Evolutionary conservation across 1,140 invertebrate genomes (phyloP).

Genomic region (Caenorhabditis remanei): DNA sequence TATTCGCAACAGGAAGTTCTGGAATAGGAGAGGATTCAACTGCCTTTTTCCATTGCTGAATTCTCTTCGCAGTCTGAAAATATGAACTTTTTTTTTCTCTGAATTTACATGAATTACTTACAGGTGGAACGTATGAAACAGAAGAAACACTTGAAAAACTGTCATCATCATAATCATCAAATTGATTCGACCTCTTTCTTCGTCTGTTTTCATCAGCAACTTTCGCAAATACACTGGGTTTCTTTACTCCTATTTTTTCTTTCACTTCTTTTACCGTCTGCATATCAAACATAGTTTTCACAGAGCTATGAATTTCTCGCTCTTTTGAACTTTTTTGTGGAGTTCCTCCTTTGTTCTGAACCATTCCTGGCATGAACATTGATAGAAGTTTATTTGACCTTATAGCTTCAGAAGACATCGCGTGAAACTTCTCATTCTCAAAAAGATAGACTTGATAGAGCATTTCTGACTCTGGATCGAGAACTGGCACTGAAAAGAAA

Average conservation of each 20-base stretch:
- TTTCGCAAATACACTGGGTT: neutral
- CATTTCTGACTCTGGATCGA: conserved; percentile 38
- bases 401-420: conserved; percentile 10
- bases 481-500: conserved; percentile 33
- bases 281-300: neutral
- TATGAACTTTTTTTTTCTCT: neutral
- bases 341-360: neutral
- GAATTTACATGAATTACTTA: neutral
- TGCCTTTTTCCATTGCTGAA: conserved; percentile 16
- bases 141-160: neutral
- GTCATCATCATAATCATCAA: neutral
- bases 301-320: neutral
- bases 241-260: neutral
- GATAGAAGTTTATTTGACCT: neutral
- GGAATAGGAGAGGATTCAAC: neutral
- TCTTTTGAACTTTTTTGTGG: neutral
- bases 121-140: neutral
- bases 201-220: neutral
- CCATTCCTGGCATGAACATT: neutral
- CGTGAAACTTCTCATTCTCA: neutral
- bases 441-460: conserved; percentile 22
- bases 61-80: conserved; percentile 29
- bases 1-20: neutral
- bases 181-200: neutral
- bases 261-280: no score